Base-by-base conservation (phyloP, 1,140 invertebrate genomes). In the Leptinotarsa defecta region DNA sequence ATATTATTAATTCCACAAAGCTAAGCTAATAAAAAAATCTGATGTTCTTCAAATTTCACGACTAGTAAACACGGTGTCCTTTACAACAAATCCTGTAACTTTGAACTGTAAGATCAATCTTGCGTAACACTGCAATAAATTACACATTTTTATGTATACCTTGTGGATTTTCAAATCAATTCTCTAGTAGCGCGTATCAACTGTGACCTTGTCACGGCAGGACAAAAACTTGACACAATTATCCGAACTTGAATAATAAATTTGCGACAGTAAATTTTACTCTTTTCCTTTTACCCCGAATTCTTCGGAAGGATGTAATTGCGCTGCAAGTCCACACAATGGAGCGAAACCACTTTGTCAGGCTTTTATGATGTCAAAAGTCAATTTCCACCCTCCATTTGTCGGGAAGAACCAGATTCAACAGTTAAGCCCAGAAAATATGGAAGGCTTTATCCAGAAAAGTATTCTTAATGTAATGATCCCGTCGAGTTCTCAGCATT, bases 351-450 rank as follows among this genome's bases (percentile, higher is more conserved):
- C 65, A 62, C 73, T 62, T 72, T 62, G 49, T 76, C 71, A 74
- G 71, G 65, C 77, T 75, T 76, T 77, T 80, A 77, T 75, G 63
- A 71, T 67, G 62, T 79, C 76, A 71, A 75, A 80, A 77, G 77
- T 78, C 77, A 79, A 80, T 79, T 80, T 80, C 78, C 78, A 76
- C 78, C 76, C 78, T 79, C 75, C 79, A 77, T 77, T 81, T 79
- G 71, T 71, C 68, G 49, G 19, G 68, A 70, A 77, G 71, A 76
- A 74, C 65, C 24, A 68, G 65, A 68, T 68, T 68, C 43, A 68
- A 68, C 65, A n/a, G 48, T 74, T 63, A 74, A 67, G 63, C 63
- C 15, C 48, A 49, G 48, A 68, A 74, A 71, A 71, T 71, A 71
- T 71, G 48, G 43, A 17, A 48, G 17, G 52, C n/a, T 19, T 57